Conservation (phyloP, 2,888 invertebrate species). For the Trileptium ribeirensis region DNA sequence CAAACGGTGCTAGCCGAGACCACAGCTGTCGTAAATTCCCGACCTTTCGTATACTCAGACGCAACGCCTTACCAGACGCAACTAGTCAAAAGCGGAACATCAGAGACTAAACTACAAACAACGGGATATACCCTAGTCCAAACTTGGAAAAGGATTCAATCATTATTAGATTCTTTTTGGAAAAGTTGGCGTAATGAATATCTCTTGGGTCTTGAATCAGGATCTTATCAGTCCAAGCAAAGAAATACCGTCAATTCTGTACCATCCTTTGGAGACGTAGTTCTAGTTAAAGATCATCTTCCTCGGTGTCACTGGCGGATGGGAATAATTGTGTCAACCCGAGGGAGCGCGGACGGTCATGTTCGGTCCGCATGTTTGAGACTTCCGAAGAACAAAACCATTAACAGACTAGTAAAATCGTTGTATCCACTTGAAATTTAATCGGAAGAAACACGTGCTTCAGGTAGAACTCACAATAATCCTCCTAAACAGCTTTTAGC, state of each 20-base stretch:
- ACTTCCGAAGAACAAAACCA: background rate
- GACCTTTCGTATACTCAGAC: background rate
- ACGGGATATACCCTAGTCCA: too few relatives aligned
- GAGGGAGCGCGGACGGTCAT: background rate
- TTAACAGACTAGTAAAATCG: background rate
- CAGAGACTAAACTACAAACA: too few relatives aligned
- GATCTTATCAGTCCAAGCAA: conserved; percentile 21
- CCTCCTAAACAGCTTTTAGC: too few relatives aligned
- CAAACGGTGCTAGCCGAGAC: background rate
- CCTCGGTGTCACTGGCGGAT: background rate
- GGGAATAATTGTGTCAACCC: background rate
- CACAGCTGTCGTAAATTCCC: background rate
- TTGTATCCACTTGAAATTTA: background rate
- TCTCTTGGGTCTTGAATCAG: background rate
- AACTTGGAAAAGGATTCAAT: background rate
- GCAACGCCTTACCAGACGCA: too few relatives aligned
- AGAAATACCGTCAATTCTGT: background rate
- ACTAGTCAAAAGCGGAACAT: too few relatives aligned
- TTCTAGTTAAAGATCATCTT: background rate
- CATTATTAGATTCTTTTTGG: background rate
- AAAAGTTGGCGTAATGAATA: background rate
- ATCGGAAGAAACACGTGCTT: background rate
- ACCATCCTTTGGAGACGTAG: background rate
- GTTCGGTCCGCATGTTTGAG: background rate
- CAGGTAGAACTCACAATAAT: too few relatives aligned